Base-by-base conservation (phyloP, 2,888 invertebrate species). In the Macaria liturata region DNA sequence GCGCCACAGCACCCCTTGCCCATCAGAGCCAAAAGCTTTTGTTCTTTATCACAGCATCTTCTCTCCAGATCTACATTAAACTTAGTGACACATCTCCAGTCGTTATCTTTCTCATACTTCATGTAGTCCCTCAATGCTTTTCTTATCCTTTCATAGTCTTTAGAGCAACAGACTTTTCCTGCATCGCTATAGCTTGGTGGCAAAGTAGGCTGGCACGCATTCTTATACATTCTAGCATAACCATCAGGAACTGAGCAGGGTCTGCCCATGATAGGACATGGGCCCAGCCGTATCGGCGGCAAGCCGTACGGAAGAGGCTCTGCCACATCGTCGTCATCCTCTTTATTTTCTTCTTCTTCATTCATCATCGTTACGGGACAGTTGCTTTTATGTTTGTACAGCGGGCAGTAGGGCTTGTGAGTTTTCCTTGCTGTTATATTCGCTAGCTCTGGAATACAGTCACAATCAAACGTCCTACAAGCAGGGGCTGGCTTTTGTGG, bases 101-200 rank as follows among this genome's bases (percentile, higher is more conserved):
- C 91, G 51, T 83, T 64, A 3, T 81, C 83, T 67, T 89, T 89
- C 46, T 87, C 84, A 53, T 83, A 62, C 57, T 77, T 84, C 82
- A 85, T 84, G 49, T 90, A 91, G 40, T 88, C 86, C 57, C 81
- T 83, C 6, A 91, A 71, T 1, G 88, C 89, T 61, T 85, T 88
- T 75, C 86, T 91, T 53, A 91, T 88, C 73, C 90, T 80, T 57
- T 91, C 84, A 52, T 80, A 91, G 67, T 91, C 91, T 65, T 86
- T 90, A 0, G 91, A 89, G 67, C 91, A 91, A 64, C 91, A 91
- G 5, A 91, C 82, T 79, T 91, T 91, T 4, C 91, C 91, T 3
- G 86, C 86, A 31, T 87, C 81, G 49, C 80, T 82, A 61, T 86
- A 87, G 63, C 89, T 91, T 0, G 84, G 83, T 5, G 88, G 90